A percentile compares a stretch with the other conserved stretches of the same genome.
Evolutionary conservation across 2,797 vertebrate genomes (phyloP).

Genomic region (Anguilla obscura): DNA sequence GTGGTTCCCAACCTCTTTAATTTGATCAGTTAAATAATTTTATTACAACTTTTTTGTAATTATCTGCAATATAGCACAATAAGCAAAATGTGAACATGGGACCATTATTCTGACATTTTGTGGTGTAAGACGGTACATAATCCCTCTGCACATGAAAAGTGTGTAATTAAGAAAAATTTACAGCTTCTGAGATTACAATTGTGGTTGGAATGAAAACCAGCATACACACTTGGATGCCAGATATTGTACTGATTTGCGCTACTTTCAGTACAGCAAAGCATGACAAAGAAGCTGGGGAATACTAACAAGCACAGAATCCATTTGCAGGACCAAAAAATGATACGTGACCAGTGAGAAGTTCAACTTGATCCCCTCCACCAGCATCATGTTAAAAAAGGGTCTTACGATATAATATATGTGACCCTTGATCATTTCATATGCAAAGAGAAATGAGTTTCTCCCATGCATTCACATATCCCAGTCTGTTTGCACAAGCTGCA

Average conservation of each 20-base stretch:
- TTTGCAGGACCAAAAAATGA: not conserved
- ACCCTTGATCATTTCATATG: not conserved
- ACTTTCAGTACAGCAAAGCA: not conserved
- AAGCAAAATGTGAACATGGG: too few relatives aligned
- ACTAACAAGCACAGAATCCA: not conserved
- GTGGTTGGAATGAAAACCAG: too few relatives aligned
- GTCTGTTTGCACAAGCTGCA: not conserved
- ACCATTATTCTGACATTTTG: not conserved
- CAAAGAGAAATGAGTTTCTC: not conserved
- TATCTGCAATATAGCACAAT: not conserved
- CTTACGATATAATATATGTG: not conserved
- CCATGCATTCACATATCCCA: constrained; percentile 19
- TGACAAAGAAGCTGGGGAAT: not conserved
- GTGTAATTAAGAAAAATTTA: too few relatives aligned
- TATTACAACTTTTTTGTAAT: not conserved
- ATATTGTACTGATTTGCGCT: not conserved
- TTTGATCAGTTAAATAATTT: too few relatives aligned
- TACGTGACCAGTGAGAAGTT: not conserved
- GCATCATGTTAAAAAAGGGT: not conserved
- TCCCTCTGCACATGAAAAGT: not conserved
- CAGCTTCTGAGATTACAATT: too few relatives aligned
- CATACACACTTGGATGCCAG: not conserved
- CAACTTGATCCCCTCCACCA: not conserved
- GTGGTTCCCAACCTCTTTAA: too few relatives aligned
- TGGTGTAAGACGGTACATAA: not conserved